A percentile compares a stretch with the other conserved stretches of the same genome.
These are phyloP conservation scores for Caenorhabditis japonica DNA, from an alignment of 2,888 invertebrate species.

Conservation along the genomic window DNA sequence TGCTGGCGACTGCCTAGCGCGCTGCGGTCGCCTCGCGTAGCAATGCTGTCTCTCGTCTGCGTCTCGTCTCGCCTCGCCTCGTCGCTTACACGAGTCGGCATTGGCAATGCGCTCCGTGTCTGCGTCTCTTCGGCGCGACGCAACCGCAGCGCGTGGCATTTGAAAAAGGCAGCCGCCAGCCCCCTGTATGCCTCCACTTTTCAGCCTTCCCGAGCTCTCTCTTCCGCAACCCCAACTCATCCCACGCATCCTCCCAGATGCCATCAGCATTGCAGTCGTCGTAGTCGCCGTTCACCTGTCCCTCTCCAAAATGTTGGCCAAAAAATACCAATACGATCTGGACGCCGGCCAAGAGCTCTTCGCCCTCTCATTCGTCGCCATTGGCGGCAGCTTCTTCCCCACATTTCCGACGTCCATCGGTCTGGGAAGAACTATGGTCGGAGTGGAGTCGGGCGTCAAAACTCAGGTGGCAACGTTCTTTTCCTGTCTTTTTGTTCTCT, in stretches of 20 bases:
- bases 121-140: too few species aligned
- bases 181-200: too few species aligned
- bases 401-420: constrained; percentile 80
- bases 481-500: constrained; percentile 84
- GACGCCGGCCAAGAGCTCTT: constrained; percentile 79
- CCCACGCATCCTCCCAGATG: constrained; percentile 50
- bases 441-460: constrained; percentile 88
- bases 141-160: too few species aligned
- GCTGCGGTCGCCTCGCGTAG: too few species aligned
- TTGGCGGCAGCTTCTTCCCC: constrained; percentile 82
- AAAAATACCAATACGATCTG: constrained; percentile 79
- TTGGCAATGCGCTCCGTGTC: too few species aligned
- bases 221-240: constrained; percentile 68
- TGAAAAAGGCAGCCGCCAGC: too few species aligned
- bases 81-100: too few species aligned
- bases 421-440: constrained; percentile 82
- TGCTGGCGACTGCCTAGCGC: too few species aligned
- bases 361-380: constrained; percentile 81
- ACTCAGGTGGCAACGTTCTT: constrained; percentile 87
- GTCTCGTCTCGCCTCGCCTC: too few species aligned
- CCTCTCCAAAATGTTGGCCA: constrained; percentile 79
- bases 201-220: constrained; percentile 68
- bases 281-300: constrained; percentile 80
- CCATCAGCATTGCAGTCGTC: constrained; percentile 79
- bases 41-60: too few species aligned